Base-by-base conservation (phyloP, 2,888 invertebrate species). In the Rhagophthalmus giganteus region DNA sequence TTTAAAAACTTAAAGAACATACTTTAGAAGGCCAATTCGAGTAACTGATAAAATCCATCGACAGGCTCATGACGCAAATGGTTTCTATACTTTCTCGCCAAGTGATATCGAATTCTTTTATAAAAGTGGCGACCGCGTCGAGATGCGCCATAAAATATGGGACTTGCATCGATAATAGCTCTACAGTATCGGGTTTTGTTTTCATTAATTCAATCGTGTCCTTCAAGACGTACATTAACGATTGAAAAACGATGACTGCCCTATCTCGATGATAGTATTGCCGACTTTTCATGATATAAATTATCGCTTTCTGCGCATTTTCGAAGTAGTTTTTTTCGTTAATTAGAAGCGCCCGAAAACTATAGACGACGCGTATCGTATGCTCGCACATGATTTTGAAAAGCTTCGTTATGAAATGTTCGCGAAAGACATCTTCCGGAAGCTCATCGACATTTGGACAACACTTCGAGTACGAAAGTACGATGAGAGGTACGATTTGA, bases 71-170 rank as follows among this genome's bases (percentile, higher is more conserved):
- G 7, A 90, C 74, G 57, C 86, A 86, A 50, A 87, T 78, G 0
- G 88, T 84, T 75, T 90, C 89, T 1, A 89, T 78, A 47, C 86
- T 87, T 61, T 89, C 88, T 47, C 84, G 82, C 90, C 90, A 90
- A 20, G 85, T 85, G 8, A 90, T 83, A 53, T 85, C 81, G 59
- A 85, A 86, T 33, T 84, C 80, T 49, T 83, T 82, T 2, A 89
- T 83, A 30, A 88, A 74, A 1, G 79, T 77, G 12, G 82, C 76
- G 7, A 89, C 74, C 1, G 81, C 82, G 46, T 87, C 84, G 47
- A 90, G 72, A 1, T 88, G 77, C n/a, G 84, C 79, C 6, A 82
- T 81, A 66, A 87, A 74, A 14, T 86, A 80, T 28, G 73, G 71
- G 0, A 78, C 44, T 11, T 71, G 61, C 15, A 60, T 61, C 1